Evolutionary conservation across 1,140 invertebrate species (phyloP), one percentile per base, ranked within the genome.

Genomic region (Semibalanus balanoides): DNA sequence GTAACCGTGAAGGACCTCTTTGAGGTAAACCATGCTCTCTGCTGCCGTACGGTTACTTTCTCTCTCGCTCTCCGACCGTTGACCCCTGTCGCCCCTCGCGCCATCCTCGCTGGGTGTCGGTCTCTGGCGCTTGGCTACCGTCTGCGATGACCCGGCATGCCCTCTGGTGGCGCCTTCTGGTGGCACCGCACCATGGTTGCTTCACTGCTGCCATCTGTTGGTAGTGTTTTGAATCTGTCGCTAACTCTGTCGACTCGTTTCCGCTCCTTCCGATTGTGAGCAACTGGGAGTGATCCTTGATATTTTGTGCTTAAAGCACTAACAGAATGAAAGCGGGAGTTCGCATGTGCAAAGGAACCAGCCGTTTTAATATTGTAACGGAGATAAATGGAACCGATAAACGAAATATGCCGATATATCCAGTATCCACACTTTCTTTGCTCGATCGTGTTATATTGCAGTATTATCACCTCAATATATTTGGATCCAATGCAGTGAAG

Each of bases 1-100:
- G 35, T 40, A 74, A 31, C 73, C 31, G 31, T 74, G 11, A 31
- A 75, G 40, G 43, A 75, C 43, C 74, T 69, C 74, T 3, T 75
- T 14, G 51, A 64, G 51, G 51, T 64, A 64, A 74, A 40, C 25
- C 43, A 7, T 74, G 51, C 1, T 25, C 51, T 14, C 51, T 25
- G 51, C 51, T 19, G 35, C 35, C 17, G 35, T 40, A 40, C 35
- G 35, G 35, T 64, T 25, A 14, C 51, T 64, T 7, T 64, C 51
- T 64, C 51, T 64, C 51, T 64, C 51, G 51, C 51, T 64, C 14
- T 64, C 51, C 51, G 22, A n/a, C 7, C 22, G 51, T 3, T 64
- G 7, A 1, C 1, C 22, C 51, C 51, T 25, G 22, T 64, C 1
- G 3, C 22, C 51, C 7, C 14, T 64, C 7, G 51, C 35, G 22